Evolutionary conservation across 2,113 vertebrate species (phyloP).

Genomic region (Brienomyrus brachyistius): DNA sequence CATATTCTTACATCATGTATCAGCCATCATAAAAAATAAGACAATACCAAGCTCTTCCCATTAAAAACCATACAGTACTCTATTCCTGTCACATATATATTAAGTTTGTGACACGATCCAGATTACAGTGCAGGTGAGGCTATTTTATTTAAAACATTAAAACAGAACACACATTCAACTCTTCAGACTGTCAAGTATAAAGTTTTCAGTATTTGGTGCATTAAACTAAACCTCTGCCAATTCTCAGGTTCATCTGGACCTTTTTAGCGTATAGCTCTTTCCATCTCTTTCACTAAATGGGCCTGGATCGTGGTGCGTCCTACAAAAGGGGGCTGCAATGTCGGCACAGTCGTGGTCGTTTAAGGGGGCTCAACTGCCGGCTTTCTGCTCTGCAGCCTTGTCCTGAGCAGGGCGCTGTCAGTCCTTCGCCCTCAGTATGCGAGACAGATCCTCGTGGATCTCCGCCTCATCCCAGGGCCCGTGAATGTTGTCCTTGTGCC

Average conservation of each 20-base stretch:
- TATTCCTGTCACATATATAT: neutral
- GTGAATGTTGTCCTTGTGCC: constrained; percentile 93
- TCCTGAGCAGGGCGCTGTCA: neutral
- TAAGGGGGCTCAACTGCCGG: neutral
- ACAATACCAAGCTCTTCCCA: neutral
- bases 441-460: constrained; percentile 86
- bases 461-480: constrained; percentile 97
- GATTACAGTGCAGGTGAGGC: neutral
- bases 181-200: neutral
- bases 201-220: neutral
- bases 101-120: neutral
- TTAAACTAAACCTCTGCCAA: neutral
- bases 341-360: neutral
- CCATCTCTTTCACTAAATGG: neutral
- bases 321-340: neutral
- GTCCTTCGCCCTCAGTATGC: constrained; percentile 56
- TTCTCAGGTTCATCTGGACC: neutral
- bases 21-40: neutral
- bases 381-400: neutral
- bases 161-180: neutral
- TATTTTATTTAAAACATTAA: neutral
- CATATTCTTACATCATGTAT: neutral
- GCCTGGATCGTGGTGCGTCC: neutral
- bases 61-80: neutral
- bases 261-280: neutral